phyloP scores from a whole-genome alignment of 2,888 invertebrate species.

The Cactoblastis cactorum region DNA sequence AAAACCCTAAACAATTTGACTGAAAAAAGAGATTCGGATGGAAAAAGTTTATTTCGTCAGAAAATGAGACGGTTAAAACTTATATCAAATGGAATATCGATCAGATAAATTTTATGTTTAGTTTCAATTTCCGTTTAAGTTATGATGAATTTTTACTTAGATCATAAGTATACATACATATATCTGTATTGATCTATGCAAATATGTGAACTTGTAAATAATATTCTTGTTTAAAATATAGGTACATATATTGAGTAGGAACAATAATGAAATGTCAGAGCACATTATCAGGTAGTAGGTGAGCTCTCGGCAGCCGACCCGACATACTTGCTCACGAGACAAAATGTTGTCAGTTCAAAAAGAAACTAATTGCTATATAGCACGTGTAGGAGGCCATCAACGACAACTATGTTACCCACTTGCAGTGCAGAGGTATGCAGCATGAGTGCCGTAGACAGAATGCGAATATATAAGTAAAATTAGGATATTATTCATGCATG shows the following conservation, averaged over 20 bases:
- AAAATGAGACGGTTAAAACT: neutral
- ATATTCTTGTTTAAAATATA: neutral
- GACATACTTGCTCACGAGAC: constrained; percentile 64
- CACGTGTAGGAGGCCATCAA: constrained; percentile 20
- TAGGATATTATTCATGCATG: too few relatives aligned
- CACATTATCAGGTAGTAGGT: constrained; percentile 56
- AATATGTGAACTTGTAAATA: too few relatives aligned
- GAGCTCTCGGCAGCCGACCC: constrained; percentile 32
- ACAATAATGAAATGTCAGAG: constrained; percentile 60
- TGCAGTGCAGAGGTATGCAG: neutral
- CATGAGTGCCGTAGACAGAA: too few relatives aligned
- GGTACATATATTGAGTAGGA: constrained; percentile 17
- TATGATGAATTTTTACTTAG: too few relatives aligned
- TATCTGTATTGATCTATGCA: neutral
- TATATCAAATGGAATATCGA: neutral
- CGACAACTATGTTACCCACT: constrained; percentile 11
- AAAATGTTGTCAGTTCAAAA: constrained; percentile 46
- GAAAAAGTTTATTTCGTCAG: neutral
- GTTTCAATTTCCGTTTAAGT: neutral
- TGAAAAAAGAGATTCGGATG: neutral
- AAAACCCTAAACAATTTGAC: neutral
- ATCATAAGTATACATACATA: too few relatives aligned
- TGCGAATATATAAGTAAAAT: too few relatives aligned
- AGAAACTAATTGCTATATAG: constrained; percentile 37
- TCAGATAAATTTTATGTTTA: neutral